These are phyloP conservation scores for Drosophila infuscata DNA, from an alignment of 2,888 invertebrate species.

Conservation along the genomic window DNA sequence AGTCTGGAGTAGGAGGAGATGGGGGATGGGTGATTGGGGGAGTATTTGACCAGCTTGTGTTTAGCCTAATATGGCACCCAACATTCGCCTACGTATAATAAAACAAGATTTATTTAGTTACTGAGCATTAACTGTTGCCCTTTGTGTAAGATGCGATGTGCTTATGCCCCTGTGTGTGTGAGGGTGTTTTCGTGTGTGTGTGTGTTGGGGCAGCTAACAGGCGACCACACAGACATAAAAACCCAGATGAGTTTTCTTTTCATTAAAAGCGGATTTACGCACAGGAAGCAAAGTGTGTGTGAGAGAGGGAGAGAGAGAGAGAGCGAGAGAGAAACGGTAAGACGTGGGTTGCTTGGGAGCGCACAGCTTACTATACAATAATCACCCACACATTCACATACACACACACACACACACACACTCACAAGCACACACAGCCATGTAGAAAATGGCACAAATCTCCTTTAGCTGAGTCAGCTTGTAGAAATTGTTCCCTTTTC, in stretches of 20 bases:
- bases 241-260: slow-evolving; percentile 77
- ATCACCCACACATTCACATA: slow-evolving; percentile 50
- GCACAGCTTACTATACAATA: slow-evolving; percentile 75
- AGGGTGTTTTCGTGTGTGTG: background rate
- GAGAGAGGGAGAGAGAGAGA: slow-evolving; percentile 10
- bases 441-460: slow-evolving; percentile 40
- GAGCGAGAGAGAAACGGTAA: slow-evolving; percentile 7
- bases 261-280: slow-evolving; percentile 81
- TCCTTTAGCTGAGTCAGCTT: slow-evolving; percentile 70
- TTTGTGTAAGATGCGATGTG: slow-evolving; percentile 59
- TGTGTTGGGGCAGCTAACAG: slow-evolving; percentile 20
- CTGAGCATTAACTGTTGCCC: slow-evolving; percentile 78
- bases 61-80: slow-evolving; percentile 25
- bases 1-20: background rate
- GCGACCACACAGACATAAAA: slow-evolving; percentile 61
- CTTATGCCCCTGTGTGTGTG: background rate
- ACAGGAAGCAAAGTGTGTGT: slow-evolving; percentile 46
- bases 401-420: slow-evolving; percentile 33
- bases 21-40: background rate
- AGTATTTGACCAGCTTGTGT: slow-evolving; percentile 18
- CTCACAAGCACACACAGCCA: slow-evolving; percentile 16
- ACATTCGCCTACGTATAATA: slow-evolving; percentile 55
- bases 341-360: background rate
- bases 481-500: slow-evolving; percentile 58
- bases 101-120: slow-evolving; percentile 81